These are phyloP conservation scores for Potamarius usumacintae DNA, from an alignment of 2,113 vertebrate species.

Conservation along the genomic window DNA sequence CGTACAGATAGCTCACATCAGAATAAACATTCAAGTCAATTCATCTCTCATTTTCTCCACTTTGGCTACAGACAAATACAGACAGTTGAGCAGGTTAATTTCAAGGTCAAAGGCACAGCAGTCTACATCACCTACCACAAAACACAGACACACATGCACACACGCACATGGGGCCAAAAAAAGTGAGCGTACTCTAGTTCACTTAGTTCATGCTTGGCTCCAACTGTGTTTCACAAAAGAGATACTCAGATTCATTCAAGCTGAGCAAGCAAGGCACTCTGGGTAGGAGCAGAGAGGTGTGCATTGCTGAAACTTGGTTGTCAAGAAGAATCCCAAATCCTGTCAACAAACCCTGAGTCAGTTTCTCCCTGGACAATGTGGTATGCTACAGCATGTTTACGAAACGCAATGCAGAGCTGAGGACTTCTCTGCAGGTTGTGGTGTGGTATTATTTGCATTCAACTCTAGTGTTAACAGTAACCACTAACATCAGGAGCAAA, in stretches of 20 bases:
- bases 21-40: neutral
- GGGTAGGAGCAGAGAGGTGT: conserved; percentile 30
- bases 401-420: neutral
- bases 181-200: conserved; percentile 5
- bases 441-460: neutral
- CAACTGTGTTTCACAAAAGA: neutral
- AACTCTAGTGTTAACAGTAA: neutral
- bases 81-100: neutral
- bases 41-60: neutral
- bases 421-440: neutral
- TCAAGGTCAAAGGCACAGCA: neutral
- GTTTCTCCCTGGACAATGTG: neutral
- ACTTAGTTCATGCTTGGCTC: neutral
- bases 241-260: neutral
- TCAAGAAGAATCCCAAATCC: conserved; percentile 26
- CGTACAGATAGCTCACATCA: neutral
- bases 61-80: neutral
- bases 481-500: neutral
- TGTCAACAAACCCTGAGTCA: conserved; percentile 34
- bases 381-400: neutral
- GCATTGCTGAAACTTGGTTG: conserved; percentile 15
- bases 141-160: conserved; percentile 15
- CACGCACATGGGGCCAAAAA: neutral
- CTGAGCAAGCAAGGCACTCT: conserved; percentile 35
- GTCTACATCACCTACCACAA: neutral